Conservation (phyloP, 2,113 vertebrate species). For the Danio rerio region DNA sequence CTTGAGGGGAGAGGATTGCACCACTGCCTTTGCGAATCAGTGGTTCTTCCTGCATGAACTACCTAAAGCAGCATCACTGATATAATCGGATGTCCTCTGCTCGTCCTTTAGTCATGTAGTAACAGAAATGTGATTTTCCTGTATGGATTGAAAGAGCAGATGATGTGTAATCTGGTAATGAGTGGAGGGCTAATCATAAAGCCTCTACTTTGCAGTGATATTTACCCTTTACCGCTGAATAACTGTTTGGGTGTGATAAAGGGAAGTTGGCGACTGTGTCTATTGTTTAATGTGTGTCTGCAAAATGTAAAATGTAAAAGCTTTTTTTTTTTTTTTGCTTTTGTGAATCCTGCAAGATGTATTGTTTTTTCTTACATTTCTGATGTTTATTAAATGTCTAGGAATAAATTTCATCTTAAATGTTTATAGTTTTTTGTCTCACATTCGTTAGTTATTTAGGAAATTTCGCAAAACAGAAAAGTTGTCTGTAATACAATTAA, state of each 20-base stretch:
- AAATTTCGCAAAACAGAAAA: too few relatives aligned
- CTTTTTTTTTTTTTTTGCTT: not conserved
- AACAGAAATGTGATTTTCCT: not conserved
- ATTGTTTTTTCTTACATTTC: not conserved
- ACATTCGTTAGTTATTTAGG: too few relatives aligned
- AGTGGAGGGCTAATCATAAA: not conserved
- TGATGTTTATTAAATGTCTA: not conserved
- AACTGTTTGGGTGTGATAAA: not conserved
- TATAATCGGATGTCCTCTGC: not conserved
- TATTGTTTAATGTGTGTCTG: not conserved
- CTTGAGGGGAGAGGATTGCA: conserved; percentile 10
- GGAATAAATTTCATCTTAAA: not conserved
- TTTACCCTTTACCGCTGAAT: not conserved
- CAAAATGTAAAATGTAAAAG: not conserved
- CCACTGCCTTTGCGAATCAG: conserved; percentile 19
- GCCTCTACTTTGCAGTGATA: not conserved
- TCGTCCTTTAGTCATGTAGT: not conserved
- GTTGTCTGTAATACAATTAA: too few relatives aligned
- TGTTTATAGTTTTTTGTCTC: too few relatives aligned
- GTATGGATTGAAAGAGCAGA: not conserved
- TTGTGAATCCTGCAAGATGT: not conserved
- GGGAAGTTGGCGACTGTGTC: not conserved
- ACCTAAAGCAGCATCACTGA: not conserved
- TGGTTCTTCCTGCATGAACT: conserved; percentile 13
- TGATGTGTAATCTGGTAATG: not conserved